Percentiles rank a stretch among this genome's conserved stretches.
Evolutionary conservation across 2,113 vertebrate species (phyloP).

Genomic region (Oenanthe melanoleuca): DNA sequence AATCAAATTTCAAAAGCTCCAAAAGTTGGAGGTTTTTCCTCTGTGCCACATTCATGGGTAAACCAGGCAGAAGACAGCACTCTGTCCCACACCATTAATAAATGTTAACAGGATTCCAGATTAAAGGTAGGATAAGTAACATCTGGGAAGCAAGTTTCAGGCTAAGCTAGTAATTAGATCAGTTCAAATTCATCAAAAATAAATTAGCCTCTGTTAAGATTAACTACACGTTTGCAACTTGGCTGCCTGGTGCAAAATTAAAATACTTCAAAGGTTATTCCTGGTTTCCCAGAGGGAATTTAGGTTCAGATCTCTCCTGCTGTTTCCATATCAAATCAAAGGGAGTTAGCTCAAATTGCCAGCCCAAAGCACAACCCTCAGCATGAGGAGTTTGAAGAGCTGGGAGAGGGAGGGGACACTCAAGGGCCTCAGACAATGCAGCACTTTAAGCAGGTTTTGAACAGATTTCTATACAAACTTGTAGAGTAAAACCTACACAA

Average conservation of each 20-base stretch:
- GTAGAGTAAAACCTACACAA: neutral
- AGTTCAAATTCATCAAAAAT: neutral
- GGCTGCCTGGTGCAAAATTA: neutral
- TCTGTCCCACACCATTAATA: neutral
- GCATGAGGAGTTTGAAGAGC: neutral
- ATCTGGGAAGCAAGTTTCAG: neutral
- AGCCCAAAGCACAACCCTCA: neutral
- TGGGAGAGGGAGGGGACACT: neutral
- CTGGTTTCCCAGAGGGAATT: neutral
- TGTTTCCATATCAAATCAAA: neutral
- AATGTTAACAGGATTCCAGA: neutral
- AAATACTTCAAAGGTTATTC: conserved; percentile 5
- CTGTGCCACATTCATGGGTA: neutral
- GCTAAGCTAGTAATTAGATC: neutral
- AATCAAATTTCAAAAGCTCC: neutral
- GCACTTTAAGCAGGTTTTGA: neutral
- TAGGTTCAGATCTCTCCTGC: neutral
- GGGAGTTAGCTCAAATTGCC: neutral
- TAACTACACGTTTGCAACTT: conserved; percentile 24
- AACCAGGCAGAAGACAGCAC: neutral
- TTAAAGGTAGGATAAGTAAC: neutral
- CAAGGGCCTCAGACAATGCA: neutral
- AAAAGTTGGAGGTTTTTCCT: neutral
- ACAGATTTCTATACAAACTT: neutral
- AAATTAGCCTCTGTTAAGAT: neutral